Evolutionary conservation across 2,113 vertebrate genomes (phyloP).

Genomic region (Sceloporus undulatus): DNA sequence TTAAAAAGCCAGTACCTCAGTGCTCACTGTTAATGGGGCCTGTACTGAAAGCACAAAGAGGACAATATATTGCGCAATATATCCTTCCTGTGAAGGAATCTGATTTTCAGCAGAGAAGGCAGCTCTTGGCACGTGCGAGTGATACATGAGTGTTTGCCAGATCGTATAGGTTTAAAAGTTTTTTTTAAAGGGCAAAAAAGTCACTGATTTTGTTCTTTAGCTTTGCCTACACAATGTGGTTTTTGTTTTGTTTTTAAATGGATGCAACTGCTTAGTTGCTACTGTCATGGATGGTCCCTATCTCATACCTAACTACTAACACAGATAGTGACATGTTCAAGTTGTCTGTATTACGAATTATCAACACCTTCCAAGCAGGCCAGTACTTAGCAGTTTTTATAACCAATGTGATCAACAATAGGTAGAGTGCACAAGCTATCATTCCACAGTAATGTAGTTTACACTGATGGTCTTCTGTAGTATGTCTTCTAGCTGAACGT

Average conservation of each 20-base stretch:
- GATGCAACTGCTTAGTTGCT: background rate
- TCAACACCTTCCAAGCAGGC: background rate
- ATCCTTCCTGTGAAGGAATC: background rate
- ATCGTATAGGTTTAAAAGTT: background rate
- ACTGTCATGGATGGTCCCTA: too few species aligned
- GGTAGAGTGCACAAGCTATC: background rate
- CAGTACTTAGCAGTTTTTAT: background rate
- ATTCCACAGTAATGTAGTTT: background rate
- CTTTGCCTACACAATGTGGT: background rate
- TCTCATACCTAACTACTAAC: background rate
- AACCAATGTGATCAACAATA: background rate
- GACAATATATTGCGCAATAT: slow-evolving; percentile 1
- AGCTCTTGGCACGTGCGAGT: background rate
- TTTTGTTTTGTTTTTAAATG: background rate
- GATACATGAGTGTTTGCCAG: background rate
- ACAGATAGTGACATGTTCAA: background rate
- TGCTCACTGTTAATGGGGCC: slow-evolving; percentile 12
- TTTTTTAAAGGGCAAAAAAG: background rate
- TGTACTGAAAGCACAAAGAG: slow-evolving; percentile 12
- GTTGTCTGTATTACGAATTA: background rate
- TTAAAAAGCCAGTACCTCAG: background rate
- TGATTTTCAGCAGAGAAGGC: slow-evolving; percentile 11
- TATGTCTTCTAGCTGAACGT: background rate
- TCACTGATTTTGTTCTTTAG: background rate
- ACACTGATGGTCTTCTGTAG: background rate